Conservation (phyloP, 2,888 invertebrate species). For the Latheticus oryzae region DNA sequence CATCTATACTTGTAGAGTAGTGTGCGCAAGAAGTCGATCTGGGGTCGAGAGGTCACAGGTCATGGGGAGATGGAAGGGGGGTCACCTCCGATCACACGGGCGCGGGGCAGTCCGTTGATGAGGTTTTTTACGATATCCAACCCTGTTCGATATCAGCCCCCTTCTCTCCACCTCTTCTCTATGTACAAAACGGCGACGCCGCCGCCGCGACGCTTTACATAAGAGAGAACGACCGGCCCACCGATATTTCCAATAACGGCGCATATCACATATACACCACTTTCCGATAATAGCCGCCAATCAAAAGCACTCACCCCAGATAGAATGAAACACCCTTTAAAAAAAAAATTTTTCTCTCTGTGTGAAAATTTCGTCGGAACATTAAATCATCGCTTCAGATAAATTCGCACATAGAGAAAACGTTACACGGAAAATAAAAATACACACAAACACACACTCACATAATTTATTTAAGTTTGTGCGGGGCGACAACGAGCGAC, state of each 20-base stretch:
- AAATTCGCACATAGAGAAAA: conserved; percentile 28
- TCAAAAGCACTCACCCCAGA: too few relatives aligned
- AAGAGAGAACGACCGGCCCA: conserved; percentile 38
- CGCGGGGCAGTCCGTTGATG: conserved; percentile 55
- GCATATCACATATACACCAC: too few relatives aligned
- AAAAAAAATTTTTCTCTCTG: too few relatives aligned
- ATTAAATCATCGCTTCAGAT: conserved; percentile 34
- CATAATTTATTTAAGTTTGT: conserved; percentile 64
- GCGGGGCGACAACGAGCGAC: conserved; percentile 60
- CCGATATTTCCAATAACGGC: conserved; percentile 37
- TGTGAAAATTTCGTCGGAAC: too few relatives aligned
- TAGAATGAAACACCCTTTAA: too few relatives aligned
- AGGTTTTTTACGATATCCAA: conserved; percentile 64
- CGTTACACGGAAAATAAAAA: conserved; percentile 55
- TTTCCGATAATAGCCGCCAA: too few relatives aligned
- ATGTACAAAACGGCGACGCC: conserved; percentile 50
- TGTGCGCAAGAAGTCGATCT: conserved; percentile 61
- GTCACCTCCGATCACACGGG: conserved; percentile 51
- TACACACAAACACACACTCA: conserved; percentile 61
- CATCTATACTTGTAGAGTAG: conserved; percentile 61
- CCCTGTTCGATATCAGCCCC: conserved; percentile 59
- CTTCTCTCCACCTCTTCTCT: conserved; percentile 33
- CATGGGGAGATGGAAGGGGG: conserved; percentile 45
- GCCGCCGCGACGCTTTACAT: conserved; percentile 42
- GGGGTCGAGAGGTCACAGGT: conserved; percentile 43